These are phyloP conservation scores for Ramphastos sulfuratus DNA, from an alignment of 2,113 vertebrate genomes.

Conservation along the genomic window DNA sequence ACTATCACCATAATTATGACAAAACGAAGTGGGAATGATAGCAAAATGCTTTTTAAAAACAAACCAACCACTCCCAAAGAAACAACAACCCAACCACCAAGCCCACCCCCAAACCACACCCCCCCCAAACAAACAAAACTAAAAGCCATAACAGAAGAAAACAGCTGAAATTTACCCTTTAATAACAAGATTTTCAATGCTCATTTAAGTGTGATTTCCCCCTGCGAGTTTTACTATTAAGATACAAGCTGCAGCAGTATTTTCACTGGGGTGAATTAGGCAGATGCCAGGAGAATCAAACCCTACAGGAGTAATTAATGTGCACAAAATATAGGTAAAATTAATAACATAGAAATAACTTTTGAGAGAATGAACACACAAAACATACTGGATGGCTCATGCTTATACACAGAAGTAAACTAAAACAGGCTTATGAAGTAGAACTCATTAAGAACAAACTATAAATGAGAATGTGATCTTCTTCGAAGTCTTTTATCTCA, in stretches of 20 bases:
- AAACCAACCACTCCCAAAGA: too few relatives aligned
- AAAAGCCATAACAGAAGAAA: not conserved
- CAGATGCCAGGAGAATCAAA: not conserved
- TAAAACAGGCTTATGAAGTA: not conserved
- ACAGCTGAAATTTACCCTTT: not conserved
- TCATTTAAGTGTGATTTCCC: not conserved
- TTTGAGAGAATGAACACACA: conserved; percentile 1
- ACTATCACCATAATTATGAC: not conserved
- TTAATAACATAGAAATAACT: conserved; percentile 40
- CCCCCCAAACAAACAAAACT: not conserved
- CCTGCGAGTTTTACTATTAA: not conserved
- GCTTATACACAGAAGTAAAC: conserved; percentile 23
- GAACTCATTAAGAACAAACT: conserved; percentile 37
- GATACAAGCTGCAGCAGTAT: not conserved
- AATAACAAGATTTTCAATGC: not conserved
- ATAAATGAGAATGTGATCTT: not conserved
- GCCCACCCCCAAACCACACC: not conserved
- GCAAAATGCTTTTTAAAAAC: not conserved
- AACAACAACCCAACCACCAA: too few relatives aligned
- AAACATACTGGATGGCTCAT: not conserved
- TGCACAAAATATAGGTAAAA: conserved; percentile 3
- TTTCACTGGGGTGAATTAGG: not conserved
- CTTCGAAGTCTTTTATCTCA: conserved; percentile 13
- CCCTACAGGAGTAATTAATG: not conserved
- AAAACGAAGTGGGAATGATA: not conserved